Evolutionary conservation across 2,113 vertebrate species (phyloP).

Genomic region (Crotalus viridis): DNA sequence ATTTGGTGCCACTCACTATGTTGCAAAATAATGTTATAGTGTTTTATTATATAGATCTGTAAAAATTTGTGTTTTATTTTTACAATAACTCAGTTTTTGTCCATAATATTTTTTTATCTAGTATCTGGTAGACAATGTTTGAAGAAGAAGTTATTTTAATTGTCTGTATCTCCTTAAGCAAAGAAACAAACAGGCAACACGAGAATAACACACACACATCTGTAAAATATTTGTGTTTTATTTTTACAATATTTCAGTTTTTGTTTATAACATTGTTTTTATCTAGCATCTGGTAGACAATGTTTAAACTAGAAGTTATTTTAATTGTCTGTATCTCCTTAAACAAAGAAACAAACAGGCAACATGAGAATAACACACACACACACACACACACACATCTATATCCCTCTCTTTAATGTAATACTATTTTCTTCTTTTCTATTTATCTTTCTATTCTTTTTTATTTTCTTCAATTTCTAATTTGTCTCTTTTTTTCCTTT

Average conservation of each 20-base stretch:
- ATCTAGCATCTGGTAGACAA: neutral
- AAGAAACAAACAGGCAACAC: neutral
- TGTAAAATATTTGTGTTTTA: neutral
- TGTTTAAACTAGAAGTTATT: neutral
- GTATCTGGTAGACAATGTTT: neutral
- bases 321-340: neutral
- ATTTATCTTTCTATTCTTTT: neutral
- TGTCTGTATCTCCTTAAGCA: neutral
- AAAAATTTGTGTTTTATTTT: neutral
- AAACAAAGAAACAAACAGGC: neutral
- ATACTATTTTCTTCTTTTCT: neutral
- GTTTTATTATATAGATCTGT: neutral
- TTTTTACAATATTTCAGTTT: neutral
- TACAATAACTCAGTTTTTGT: neutral
- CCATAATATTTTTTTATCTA: neutral
- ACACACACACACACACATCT: neutral
- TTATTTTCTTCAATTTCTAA: neutral
- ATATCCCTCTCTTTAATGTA: too few relatives aligned
- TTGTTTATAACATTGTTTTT: neutral
- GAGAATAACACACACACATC: neutral
- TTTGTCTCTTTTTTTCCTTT: neutral
- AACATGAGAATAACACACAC: neutral
- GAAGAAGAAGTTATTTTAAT: neutral
- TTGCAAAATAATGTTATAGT: neutral
- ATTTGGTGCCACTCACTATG: neutral